Conservation (phyloP, 2,888 invertebrate genomes). For the Elysia crispata region DNA sequence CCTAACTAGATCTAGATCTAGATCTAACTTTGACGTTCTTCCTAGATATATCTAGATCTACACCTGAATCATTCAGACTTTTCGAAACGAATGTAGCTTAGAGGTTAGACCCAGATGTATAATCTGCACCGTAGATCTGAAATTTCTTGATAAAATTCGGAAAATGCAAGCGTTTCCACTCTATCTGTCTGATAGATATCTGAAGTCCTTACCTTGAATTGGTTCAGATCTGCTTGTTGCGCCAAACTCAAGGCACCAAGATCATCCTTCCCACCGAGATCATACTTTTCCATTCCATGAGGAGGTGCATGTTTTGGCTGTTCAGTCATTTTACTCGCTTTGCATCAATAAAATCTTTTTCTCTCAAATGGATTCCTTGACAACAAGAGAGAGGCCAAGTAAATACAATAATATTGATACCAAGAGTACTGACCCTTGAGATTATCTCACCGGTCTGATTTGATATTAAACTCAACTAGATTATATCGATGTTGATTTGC, state of each 20-base stretch:
- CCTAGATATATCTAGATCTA: background rate
- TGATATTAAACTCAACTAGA: too few species aligned
- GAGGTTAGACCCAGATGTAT: too few species aligned
- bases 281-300: slow-evolving; percentile 76
- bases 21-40: background rate
- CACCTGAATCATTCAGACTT: too few species aligned
- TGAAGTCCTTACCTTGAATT: slow-evolving; percentile 68
- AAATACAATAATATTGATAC: background rate
- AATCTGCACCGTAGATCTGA: too few species aligned
- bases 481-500: too few species aligned
- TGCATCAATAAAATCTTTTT: slow-evolving; percentile 16
- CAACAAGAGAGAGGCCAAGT: slow-evolving; percentile 20
- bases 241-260: slow-evolving; percentile 74
- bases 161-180: too few species aligned
- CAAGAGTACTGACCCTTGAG: background rate
- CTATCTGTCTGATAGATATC: too few species aligned
- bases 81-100: too few species aligned
- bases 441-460: too few species aligned
- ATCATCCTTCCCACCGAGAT: slow-evolving; percentile 70
- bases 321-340: slow-evolving; percentile 67
- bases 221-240: slow-evolving; percentile 75
- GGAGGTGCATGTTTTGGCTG: slow-evolving; percentile 73
- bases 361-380: slow-evolving; percentile 36
- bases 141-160: too few species aligned
- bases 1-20: background rate